Base-by-base conservation (phyloP, 2,888 invertebrate genomes). In the Anthophora plumipes region DNA sequence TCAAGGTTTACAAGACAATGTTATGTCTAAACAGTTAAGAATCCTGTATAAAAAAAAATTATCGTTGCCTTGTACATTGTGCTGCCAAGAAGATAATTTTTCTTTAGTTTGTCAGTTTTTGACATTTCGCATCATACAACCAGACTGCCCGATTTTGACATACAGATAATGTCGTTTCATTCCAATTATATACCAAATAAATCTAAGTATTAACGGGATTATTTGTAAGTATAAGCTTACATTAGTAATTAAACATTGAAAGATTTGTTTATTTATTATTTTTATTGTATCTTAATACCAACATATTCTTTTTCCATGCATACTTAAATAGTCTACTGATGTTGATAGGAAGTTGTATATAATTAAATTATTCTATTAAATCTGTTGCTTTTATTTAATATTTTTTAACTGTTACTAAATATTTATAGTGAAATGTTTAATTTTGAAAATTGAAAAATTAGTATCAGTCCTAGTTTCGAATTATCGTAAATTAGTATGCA, bases 61-160 rank as follows among this genome's bases (percentile, higher is more conserved):
- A 85, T 89, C 68, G 87, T 83, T 87, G 90, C 90, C 88, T 90
- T 91, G 90, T 91, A 91, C 83, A 91, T 90, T 91, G 87, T 86
- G 89, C 90, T 88, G 90, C 89, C 89, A 87, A 88, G 82, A 84
- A 75, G 57, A 81, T 82, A 50, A 74, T 74, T 84, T 85, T 63
- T 82, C 75, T 82, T 86, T 84, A 76, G 75, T 86, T n/a, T 83
- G 76, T 82, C 84, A 76, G 84, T 77, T 81, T 76, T 80, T 73
- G 73, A 86, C 75, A 78, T 80, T 82, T 84, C 75, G 81, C 81
- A 75, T 84, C 46, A 66, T 69, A 76, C 76, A 82, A 82, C 77
- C 77, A 85, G 79, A 85, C 80, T 82, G 82, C 87, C 82, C 71
- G 57, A 83, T 64, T 80, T 78, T 76, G 71, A 85, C 73, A 78